Evolutionary conservation across 2,797 vertebrate genomes (phyloP).

Genomic region (Hipposideros larvatus): DNA sequence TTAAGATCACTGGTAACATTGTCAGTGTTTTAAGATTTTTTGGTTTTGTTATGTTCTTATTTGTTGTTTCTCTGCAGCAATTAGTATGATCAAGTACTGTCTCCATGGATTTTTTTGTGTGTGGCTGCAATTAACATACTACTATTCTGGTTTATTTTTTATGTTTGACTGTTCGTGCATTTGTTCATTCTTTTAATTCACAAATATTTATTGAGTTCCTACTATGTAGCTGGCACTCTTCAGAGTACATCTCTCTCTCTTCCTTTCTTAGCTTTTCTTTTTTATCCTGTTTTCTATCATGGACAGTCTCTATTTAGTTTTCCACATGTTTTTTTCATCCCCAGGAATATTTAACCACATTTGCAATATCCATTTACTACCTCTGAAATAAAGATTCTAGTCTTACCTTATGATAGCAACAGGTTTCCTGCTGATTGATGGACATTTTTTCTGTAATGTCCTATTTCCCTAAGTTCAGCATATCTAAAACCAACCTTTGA

Average conservation of each 20-base stretch:
- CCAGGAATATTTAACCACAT: slow-evolving; percentile 5
- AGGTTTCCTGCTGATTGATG: neutral
- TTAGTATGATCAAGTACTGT: neutral
- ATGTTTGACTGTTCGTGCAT: neutral
- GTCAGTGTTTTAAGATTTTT: slow-evolving; percentile 44
- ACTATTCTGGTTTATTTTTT: slow-evolving; percentile 20
- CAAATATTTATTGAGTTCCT: slow-evolving; percentile 29
- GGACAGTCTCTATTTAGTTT: neutral
- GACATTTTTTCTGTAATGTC: neutral
- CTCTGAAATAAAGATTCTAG: neutral
- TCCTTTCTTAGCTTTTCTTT: slow-evolving; percentile 41
- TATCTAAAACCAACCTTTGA: neutral
- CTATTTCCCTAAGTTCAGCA: slow-evolving; percentile 5
- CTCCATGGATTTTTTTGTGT: neutral
- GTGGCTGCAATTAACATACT: neutral
- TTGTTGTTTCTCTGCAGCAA: neutral
- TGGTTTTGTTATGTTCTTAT: slow-evolving; percentile 33
- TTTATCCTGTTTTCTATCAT: neutral
- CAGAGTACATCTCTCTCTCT: neutral
- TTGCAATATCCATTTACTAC: neutral
- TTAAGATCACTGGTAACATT: neutral
- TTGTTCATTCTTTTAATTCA: slow-evolving; percentile 43
- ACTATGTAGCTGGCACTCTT: neutral
- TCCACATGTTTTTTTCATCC: neutral
- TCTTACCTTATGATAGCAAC: neutral